Evolutionary conservation across 2,113 vertebrate species (phyloP), one percentile per base, ranked within the genome.

Genomic region (Monopterus albus): DNA sequence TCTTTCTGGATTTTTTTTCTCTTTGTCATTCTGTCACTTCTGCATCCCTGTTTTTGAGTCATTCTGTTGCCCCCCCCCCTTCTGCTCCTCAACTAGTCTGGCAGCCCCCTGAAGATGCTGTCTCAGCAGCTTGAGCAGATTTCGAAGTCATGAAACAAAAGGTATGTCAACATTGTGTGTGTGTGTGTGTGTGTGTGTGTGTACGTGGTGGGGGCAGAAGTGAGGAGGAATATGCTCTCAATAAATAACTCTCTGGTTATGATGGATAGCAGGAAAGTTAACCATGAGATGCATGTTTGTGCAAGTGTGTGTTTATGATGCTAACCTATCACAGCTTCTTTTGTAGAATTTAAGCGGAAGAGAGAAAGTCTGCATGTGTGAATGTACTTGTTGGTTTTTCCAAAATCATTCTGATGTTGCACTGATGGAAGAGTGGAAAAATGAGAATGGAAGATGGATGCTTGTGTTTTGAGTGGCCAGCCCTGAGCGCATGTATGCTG

Each of bases 71-170:
- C 76, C 68, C 39, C 56, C 69, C 63, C 66, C 14, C 29, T 7
- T 57, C 62, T 47, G 53, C 71, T 59, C 69, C 61, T 29, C 68
- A 52, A 47, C 73, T 68, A 69, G 78, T 64, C 62, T 57, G 26
- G 0, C 43, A 59, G 7, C 47, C 66, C 39, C n/a, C 15, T 6
- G 28, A 82, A 89, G 79, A 84, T 76, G 67, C 86, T 75, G 67
- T 59, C 62, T 88, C 88, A 91, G 90, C 90, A 88, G 78, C 87
- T 85, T 81, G 56, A 51, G 65, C 74, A 78, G 70, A 88, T 85
- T 78, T 81, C 81, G 79, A 86, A 88, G 83, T 82, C 75, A 78
- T 61, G 60, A 78, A 83, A 77, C 78, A 84, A 83, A 82, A 87
- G 85, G 84, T 90, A 83, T 83, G 79, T 81, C 87, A 78, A 79